Percentiles rank a stretch among this genome's conserved stretches.
Conservation (phyloP, 2,113 vertebrate species). For the Varanus salvator region DNA sequence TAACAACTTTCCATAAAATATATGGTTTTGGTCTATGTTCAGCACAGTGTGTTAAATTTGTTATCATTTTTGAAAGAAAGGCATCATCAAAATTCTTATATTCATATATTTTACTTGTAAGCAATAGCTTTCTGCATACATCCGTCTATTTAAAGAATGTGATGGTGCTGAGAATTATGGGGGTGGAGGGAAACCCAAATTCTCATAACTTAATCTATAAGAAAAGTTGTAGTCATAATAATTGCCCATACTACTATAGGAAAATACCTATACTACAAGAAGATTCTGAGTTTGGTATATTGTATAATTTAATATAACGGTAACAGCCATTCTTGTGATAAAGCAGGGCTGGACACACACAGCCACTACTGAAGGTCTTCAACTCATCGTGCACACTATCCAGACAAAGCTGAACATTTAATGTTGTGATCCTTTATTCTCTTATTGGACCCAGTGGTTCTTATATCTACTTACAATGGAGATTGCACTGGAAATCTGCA, state of each 20-base stretch:
- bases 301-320: background rate
- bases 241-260: background rate
- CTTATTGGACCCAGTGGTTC: background rate
- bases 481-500: background rate
- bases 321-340: background rate
- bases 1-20: background rate
- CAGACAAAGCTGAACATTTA: background rate
- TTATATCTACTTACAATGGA: no score
- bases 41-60: background rate
- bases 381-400: background rate
- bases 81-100: background rate
- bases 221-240: background rate
- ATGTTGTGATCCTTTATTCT: no score
- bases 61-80: slow-evolving; percentile 10
- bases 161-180: background rate
- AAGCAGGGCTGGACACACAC: background rate
- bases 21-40: background rate
- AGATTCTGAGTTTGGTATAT: background rate
- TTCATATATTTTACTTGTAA: background rate
- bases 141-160: background rate
- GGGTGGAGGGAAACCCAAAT: background rate
- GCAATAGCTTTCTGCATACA: background rate
- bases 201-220: background rate
- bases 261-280: background rate
- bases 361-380: background rate